Base-by-base conservation (phyloP, 1,140 invertebrate genomes). In the Ceratitis capitata region DNA sequence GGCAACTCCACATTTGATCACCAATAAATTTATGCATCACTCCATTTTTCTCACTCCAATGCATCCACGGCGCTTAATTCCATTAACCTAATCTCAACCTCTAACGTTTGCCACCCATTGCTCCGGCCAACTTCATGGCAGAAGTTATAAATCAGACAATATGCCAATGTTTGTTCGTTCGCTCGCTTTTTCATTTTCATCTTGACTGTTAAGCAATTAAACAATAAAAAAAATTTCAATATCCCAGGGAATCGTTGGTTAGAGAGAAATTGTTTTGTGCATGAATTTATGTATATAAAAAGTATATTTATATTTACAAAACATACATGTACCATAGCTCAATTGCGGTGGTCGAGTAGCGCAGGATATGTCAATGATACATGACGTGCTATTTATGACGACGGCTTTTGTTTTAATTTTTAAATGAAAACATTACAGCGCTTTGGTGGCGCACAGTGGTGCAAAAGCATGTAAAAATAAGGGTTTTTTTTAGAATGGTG, bases 151-250 rank as follows among this genome's bases (percentile, higher is more conserved):
- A 91, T 91, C 89, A 90, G 89, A 91, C 89, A 91, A 91, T 91
- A 91, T 91, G 89, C 89, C 89, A 89, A 91, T 91, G 88, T 89
- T 89, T 91, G 90, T 89, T 90, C 89, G 88, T 88, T 90, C 89
- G 88, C 88, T 89, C 82, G 23, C 84, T 42, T 86, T 78, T 87
- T 87, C 86, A 87, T 89, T 89, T 83, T 83, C 78, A 90, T 89
- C 88, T 89, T 91, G 91, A 89, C 87, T 88, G 86, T 85, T 85
- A 85, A 91, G 90, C 89, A 91, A 91, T 91, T 91, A 91, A 91
- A 89, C 88, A 91, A 87, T 86, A 86, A 89, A 88, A 89, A 88
- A 87, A 87, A 85, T 26, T 6, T n/a, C 49, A 29, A 58, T 64
- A 58, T 84, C 1, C 9, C 39, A 19, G 47, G 39, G 3, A 14